Percentiles rank a stretch among this genome's conserved stretches.
These are phyloP conservation scores for Metellina segmentata DNA, from an alignment of 2,888 invertebrate genomes.

Conservation along the genomic window DNA sequence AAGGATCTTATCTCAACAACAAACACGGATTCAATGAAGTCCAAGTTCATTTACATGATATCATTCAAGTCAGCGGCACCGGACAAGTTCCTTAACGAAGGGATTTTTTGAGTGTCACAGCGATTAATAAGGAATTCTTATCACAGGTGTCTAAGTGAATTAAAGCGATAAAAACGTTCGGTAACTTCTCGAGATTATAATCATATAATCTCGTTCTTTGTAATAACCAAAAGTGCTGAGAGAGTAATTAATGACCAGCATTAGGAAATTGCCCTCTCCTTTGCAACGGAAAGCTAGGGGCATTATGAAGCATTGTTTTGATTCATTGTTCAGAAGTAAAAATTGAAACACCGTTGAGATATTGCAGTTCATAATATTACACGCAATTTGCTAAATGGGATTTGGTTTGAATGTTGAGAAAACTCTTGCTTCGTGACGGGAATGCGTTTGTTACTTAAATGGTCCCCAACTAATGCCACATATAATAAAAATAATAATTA, in stretches of 20 bases:
- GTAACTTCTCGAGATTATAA: not conserved
- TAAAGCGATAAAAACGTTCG: too few relatives aligned
- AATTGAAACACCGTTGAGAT: constrained; percentile 44
- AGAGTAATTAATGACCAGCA: constrained; percentile 53
- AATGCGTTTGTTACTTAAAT: constrained; percentile 46
- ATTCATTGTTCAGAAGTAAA: constrained; percentile 44
- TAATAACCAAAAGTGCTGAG: constrained; percentile 49
- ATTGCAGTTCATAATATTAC: constrained; percentile 34
- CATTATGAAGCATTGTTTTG: constrained; percentile 61
- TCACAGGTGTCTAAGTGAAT: too few relatives aligned
- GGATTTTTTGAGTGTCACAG: too few relatives aligned
- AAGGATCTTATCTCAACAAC: too few relatives aligned
- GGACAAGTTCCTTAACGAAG: too few relatives aligned
- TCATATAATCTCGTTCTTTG: constrained; percentile 29
- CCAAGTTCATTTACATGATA: too few relatives aligned
- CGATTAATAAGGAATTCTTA: too few relatives aligned
- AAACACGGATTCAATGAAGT: too few relatives aligned
- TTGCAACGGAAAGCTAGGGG: constrained; percentile 25
- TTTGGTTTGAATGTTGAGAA: constrained; percentile 44
- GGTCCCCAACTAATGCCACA: constrained; percentile 24
- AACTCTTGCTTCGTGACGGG: constrained; percentile 25
- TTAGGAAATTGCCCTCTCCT: constrained; percentile 29
- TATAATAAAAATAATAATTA: constrained; percentile 68
- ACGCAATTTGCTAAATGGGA: constrained; percentile 61
- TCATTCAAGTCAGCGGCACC: too few relatives aligned